Evolutionary conservation across 2,888 invertebrate species (phyloP).

Genomic region (Platycheirus rosarum): DNA sequence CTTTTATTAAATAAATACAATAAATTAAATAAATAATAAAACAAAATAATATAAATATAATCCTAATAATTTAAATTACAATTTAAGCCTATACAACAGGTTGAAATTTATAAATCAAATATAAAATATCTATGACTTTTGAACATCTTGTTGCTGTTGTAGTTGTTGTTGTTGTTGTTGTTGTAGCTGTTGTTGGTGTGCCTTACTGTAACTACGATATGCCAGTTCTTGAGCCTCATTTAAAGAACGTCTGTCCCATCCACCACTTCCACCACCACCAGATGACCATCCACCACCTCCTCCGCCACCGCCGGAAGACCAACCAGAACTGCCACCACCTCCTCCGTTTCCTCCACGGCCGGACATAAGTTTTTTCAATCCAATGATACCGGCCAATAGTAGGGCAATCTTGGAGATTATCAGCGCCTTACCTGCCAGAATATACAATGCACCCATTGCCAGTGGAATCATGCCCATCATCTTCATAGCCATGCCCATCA

Average conservation of each 20-base stretch:
- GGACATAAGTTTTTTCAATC: constrained; percentile 90
- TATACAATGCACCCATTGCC: constrained; percentile 90
- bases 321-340: constrained; percentile 81
- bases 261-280: constrained; percentile 85
- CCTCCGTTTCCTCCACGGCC: constrained; percentile 86
- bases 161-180: constrained; percentile 45
- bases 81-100: constrained; percentile 60
- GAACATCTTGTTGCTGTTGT: constrained; percentile 57
- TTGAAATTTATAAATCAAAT: constrained; percentile 41
- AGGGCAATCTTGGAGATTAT: constrained; percentile 91
- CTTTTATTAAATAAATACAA: constrained; percentile 59
- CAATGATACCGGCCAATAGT: constrained; percentile 90
- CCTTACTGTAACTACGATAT: constrained; percentile 86
- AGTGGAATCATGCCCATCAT: constrained; percentile 91
- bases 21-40: constrained; percentile 70
- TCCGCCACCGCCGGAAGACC: constrained; percentile 84
- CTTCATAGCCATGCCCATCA: constrained; percentile 94
- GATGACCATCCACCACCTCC: constrained; percentile 80
- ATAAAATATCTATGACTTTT: constrained; percentile 70
- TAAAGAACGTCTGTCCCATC: constrained; percentile 89
- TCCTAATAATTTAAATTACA: constrained; percentile 63
- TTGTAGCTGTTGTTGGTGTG: constrained; percentile 78
- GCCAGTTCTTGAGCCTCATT: constrained; percentile 87
- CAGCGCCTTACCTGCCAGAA: constrained; percentile 93
- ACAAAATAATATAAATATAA: constrained; percentile 39